Evolutionary conservation across 2,888 invertebrate species (phyloP).

Genomic region (Smittia aterrima): DNA sequence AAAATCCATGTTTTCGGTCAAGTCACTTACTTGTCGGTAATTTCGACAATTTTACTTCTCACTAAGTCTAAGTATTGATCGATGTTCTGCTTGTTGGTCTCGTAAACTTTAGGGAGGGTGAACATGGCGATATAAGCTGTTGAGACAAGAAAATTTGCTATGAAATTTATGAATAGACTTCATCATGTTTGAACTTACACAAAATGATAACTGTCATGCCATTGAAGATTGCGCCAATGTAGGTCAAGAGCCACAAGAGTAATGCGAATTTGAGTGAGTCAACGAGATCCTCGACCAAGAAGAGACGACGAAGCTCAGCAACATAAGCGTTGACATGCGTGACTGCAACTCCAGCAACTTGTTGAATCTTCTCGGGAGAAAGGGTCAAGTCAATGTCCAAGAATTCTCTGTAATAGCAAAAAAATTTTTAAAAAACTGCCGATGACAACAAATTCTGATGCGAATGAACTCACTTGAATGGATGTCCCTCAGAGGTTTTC

Average conservation of each 20-base stretch:
- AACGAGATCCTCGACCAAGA: conserved; percentile 94
- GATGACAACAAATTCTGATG: conserved; percentile 42
- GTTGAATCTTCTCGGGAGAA: conserved; percentile 88
- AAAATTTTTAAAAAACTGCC: conserved; percentile 44
- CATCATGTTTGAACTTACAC: conserved; percentile 59
- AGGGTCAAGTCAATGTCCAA: conserved; percentile 85
- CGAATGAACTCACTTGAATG: conserved; percentile 80
- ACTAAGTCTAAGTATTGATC: conserved; percentile 88
- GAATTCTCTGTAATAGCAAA: conserved; percentile 60
- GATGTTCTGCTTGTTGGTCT: conserved; percentile 90
- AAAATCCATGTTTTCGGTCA: not conserved
- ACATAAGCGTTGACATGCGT: conserved; percentile 82
- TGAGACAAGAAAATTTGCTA: conserved; percentile 15
- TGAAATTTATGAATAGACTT: not conserved
- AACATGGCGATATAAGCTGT: conserved; percentile 89
- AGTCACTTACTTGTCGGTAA: conserved; percentile 85
- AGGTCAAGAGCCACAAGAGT: conserved; percentile 93
- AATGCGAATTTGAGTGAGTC: conserved; percentile 95
- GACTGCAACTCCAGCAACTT: conserved; percentile 80
- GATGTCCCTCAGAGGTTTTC: conserved; percentile 95
- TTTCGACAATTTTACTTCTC: conserved; percentile 82
- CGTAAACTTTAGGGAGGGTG: conserved; percentile 94
- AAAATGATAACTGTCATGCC: conserved; percentile 97
- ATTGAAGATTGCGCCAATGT: conserved; percentile 98
- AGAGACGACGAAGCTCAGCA: conserved; percentile 83